Evolutionary conservation across 1,140 invertebrate genomes (phyloP).

Genomic region (Drosophila repleta): DNA sequence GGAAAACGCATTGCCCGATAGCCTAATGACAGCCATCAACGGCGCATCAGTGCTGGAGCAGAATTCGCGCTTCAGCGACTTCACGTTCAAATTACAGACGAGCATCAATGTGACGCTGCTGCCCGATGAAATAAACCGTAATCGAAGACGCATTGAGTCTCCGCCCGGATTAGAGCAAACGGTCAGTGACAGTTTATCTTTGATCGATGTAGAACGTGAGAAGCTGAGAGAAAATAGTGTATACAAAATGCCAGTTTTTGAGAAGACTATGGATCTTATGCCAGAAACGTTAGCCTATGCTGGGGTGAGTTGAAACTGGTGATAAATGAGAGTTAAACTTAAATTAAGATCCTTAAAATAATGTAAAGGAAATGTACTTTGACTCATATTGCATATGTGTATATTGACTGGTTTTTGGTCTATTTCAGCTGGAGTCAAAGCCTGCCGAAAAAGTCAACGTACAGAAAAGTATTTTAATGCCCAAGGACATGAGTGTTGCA

Average conservation of each 20-base stretch:
- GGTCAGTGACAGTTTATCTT: conserved; percentile 16
- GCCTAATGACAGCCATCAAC: not conserved
- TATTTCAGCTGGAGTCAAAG: conserved; percentile 15
- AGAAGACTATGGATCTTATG: conserved; percentile 61
- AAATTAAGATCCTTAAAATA: not conserved
- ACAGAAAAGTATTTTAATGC: not conserved
- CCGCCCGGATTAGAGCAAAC: conserved; percentile 1
- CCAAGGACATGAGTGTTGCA: conserved; percentile 3
- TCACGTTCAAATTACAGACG: conserved; percentile 49
- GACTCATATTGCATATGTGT: not conserved
- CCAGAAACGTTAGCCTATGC: conserved; percentile 17
- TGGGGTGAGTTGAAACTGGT: conserved; percentile 5
- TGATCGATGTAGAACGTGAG: conserved; percentile 32
- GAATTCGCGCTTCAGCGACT: conserved; percentile 17
- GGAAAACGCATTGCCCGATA: conserved; percentile 39
- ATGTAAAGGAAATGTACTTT: not conserved
- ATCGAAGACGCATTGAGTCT: conserved; percentile 8
- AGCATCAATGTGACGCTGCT: conserved; percentile 62
- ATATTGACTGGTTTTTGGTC: not conserved
- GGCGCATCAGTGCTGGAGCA: conserved; percentile 17
- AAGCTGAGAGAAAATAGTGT: conserved; percentile 29
- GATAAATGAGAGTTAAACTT: not conserved
- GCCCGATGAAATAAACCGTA: conserved; percentile 37
- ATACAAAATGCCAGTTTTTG: conserved; percentile 15
- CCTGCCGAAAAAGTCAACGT: conserved; percentile 15